A percentile compares a stretch with the other conserved stretches of the same genome.
Evolutionary conservation across 37 sponge, comb jelly and placozoan species (phyloP).

Genomic region (Petrosia ficiformis): DNA sequence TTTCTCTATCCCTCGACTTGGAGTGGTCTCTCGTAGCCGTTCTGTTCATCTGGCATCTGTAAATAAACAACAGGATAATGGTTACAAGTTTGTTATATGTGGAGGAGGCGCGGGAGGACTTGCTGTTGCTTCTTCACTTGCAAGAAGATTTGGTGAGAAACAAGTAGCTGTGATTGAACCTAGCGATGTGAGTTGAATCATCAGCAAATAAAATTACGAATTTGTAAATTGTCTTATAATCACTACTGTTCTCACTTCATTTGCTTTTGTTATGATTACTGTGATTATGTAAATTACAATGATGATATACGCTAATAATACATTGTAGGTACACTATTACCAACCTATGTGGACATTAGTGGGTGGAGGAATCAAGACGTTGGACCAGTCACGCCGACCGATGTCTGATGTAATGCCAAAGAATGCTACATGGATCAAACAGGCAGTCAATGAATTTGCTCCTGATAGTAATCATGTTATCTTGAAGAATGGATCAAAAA

Average conservation of each 20-base stretch:
- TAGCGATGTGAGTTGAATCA: conserved; percentile 23
- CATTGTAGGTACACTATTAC: conserved; percentile 71
- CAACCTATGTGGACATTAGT: conserved; percentile 94
- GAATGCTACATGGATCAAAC: conserved; percentile 47
- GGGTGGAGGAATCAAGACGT: conserved; percentile 68
- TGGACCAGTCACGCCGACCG: conserved; percentile 38
- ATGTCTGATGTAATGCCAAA: conserved; percentile 64
- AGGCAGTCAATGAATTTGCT: conserved; percentile 50
- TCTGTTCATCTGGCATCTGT: too few relatives aligned
- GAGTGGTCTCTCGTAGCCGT: too few relatives aligned
- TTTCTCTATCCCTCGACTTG: too few relatives aligned
- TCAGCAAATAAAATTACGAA: background rate
- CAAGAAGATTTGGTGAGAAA: conserved; percentile 31
- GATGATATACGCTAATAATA: too few relatives aligned
- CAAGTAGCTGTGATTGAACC: conserved; percentile 68
- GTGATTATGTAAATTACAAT: too few relatives aligned
- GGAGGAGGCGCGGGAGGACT: conserved; percentile 84
- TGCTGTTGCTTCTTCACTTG: conserved; percentile 57
- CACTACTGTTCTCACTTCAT: background rate
- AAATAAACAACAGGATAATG: too few relatives aligned
- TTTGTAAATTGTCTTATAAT: background rate
- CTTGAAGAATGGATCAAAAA: conserved; percentile 41
- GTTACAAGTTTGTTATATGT: conserved; percentile 59
- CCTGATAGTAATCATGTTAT: conserved; percentile 64
- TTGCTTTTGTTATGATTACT: background rate